Percentiles rank a stretch among this genome's conserved stretches.
Conservation (phyloP, 2,888 invertebrate genomes). For the Brassicogethes aeneus region DNA sequence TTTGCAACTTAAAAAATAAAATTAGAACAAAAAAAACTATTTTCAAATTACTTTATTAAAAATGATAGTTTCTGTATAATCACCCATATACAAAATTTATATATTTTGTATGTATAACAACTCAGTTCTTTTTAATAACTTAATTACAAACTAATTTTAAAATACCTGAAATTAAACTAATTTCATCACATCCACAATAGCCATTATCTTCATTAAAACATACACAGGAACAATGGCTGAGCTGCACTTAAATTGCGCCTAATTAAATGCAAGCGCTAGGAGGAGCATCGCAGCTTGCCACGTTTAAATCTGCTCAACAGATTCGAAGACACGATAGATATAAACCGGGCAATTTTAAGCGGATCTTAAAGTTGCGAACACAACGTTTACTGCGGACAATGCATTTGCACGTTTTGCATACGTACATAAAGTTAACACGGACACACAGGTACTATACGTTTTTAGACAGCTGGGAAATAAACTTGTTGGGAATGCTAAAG, state of each 20-base stretch:
- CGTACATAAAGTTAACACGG: no score
- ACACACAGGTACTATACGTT: background rate
- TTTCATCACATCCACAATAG: no score
- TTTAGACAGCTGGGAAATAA: background rate
- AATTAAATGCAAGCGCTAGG: background rate
- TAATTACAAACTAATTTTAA: no score
- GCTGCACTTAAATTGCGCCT: background rate
- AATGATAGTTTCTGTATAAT: no score
- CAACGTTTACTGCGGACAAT: background rate
- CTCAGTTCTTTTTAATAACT: no score
- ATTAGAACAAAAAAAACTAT: no score
- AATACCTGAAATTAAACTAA: no score
- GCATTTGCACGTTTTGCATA: background rate
- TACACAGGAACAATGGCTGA: background rate
- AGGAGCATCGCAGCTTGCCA: background rate
- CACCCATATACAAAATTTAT: no score
- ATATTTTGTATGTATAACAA: no score
- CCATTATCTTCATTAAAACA: no score
- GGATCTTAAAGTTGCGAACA: background rate
- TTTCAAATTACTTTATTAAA: no score
- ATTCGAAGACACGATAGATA: background rate
- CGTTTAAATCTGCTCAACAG: background rate
- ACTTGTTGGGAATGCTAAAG: background rate
- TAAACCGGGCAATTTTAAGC: background rate
- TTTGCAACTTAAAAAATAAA: no score